Base-by-base conservation (phyloP, 1,140 invertebrate species). In the Prorops nasuta region DNA sequence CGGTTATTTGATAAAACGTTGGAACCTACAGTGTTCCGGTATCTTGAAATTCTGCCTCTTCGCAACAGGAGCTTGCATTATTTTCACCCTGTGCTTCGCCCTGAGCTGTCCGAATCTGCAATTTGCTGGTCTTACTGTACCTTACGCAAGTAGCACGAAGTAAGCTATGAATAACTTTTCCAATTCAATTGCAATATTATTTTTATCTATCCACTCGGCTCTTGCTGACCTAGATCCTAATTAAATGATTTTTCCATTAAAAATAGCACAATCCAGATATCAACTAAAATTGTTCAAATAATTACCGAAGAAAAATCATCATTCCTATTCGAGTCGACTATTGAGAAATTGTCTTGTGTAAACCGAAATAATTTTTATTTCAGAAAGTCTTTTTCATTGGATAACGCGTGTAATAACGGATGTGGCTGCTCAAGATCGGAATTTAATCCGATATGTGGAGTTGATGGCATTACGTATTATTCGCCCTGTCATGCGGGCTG, bases 401-500 rank as follows among this genome's bases (percentile, higher is more conserved):
- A 78, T 10, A 72, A 78, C 18, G 18, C 57, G 2, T 90, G 88
- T 60, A 90, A 90, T 67, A 57, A 56, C n/a, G 78, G 76, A 2
- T 90, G 88, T 63, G 76, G 70, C 0, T 89, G 87, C 65, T 75
- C 70, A 4, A 69, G 62, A 41, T 71, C 66, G 4, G 66, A 80
- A 39, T 85, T 81, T 57, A 78, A 83, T 58, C 86, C 86, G 3
- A 84, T 91, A 51, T 94, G 91, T 72, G 90, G 90, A 6, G 81
- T 82, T 8, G 86, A 93, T 74, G 86, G 85, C 17, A 76, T 89
- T 17, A 87, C 88, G 56, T 94, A 92, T 69, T 92, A 86, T 73
- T 92, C 89, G 24, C 85, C 91, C 0, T 94, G 91, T 67, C 84
- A 88, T 76, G 91, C 91, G 1, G 91, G 89, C 20, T 94, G 91